A percentile compares a stretch with the other conserved stretches of the same genome.
These are phyloP conservation scores for Paelopatides confundens DNA, from an alignment of 53 echinoderm and acorn worm species.

Conservation along the genomic window DNA sequence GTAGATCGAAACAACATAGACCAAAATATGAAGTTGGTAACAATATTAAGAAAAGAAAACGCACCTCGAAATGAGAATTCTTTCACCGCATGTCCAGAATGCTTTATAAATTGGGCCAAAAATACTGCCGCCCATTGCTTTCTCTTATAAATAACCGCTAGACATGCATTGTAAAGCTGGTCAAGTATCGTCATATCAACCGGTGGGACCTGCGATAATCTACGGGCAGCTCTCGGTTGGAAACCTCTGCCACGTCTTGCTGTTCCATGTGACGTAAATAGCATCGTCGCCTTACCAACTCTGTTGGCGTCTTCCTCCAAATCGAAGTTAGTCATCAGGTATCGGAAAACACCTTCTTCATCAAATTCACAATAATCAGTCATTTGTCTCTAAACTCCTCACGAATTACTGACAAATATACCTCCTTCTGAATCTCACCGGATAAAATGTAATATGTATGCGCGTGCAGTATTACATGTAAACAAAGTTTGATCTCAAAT, in stretches of 20 bases:
- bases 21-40: too few relatives aligned
- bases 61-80: conserved; percentile 8
- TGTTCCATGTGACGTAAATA: not conserved
- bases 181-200: not conserved
- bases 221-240: not conserved
- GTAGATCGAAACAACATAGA: too few relatives aligned
- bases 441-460: too few relatives aligned
- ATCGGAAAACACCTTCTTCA: conserved; percentile 15
- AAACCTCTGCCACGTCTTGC: not conserved
- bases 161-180: conserved; percentile 15
- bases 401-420: too few relatives aligned
- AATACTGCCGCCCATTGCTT: not conserved
- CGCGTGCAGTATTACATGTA: too few relatives aligned
- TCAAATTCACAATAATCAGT: not conserved
- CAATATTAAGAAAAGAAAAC: not conserved
- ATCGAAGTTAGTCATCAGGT: conserved; percentile 40
- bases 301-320: conserved; percentile 11
- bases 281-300: not conserved
- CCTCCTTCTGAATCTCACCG: too few relatives aligned
- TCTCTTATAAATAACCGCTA: not conserved
- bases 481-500: too few relatives aligned
- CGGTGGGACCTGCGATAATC: not conserved
- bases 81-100: not conserved
- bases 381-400: conserved; percentile 7
- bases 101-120: conserved; percentile 4